Evolutionary conservation across 2,888 invertebrate genomes (phyloP).

Genomic region (Beris morrisii): DNA sequence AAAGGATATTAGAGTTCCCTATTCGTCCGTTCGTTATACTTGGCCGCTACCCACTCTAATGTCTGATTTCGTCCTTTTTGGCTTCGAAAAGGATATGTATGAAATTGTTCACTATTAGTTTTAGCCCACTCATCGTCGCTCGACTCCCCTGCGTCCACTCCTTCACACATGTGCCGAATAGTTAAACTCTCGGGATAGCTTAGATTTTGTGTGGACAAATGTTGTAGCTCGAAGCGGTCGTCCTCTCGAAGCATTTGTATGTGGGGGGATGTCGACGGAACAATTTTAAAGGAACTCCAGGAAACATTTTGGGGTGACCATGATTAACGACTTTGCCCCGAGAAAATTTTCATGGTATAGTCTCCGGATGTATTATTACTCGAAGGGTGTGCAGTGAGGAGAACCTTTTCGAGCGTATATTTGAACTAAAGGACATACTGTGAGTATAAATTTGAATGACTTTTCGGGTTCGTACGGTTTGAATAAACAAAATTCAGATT

Average conservation of each 20-base stretch:
- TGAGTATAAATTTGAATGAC: constrained; percentile 5
- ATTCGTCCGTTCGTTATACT: constrained; percentile 22
- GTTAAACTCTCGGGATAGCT: constrained; percentile 16
- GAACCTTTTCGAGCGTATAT: background rate
- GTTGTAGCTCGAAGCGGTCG: background rate
- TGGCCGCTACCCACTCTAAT: constrained; percentile 7
- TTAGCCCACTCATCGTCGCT: constrained; percentile 27
- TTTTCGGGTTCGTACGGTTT: background rate
- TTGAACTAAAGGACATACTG: too few species aligned
- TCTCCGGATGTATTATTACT: constrained; percentile 7
- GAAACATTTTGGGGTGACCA: constrained; percentile 43
- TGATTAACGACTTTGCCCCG: constrained; percentile 42
- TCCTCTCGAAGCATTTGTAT: constrained; percentile 2
- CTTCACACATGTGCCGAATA: constrained; percentile 22
- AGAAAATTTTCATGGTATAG: constrained; percentile 19
- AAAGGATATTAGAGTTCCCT: constrained; percentile 24
- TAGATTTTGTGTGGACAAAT: constrained; percentile 21
- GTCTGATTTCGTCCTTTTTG: background rate
- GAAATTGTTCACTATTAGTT: constrained; percentile 20
- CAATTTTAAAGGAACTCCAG: constrained; percentile 38
- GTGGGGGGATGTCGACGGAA: constrained; percentile 22
- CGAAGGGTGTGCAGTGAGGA: background rate
- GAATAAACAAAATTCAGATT: background rate
- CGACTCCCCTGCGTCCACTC: background rate
- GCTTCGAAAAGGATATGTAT: too few species aligned